Base-by-base conservation (phyloP, 2,888 invertebrate genomes). In the Schizotus pectinicornis region DNA sequence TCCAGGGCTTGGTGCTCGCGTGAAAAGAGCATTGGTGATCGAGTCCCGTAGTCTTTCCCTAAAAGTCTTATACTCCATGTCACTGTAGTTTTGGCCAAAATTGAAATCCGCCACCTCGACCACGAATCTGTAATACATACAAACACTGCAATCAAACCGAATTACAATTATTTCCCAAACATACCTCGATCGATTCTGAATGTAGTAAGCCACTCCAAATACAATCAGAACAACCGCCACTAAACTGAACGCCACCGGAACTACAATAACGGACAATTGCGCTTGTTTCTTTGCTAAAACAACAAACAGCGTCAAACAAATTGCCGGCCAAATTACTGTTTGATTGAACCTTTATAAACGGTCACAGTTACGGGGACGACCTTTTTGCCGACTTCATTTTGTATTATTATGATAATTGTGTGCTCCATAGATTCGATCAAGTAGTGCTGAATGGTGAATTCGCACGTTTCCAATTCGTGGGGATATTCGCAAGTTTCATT, bases 31-130 rank as follows among this genome's bases (percentile, higher is more conserved):
- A 69, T 86, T 85, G 59, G 84, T 80, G 72, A 94, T 85, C 38
- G 93, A 91, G 66, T 94, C 94, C 35, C 88, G 82, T 0, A 95
- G 83, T 38, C 94, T 85, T 74, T 94, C 93, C 47, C 84, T 84
- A 76, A 95, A 94, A 11, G 94, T 92, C 81, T 92, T 94, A 76
- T 93, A 94, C 72, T 94, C 93, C 80, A 92, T 84, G 66, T 93
- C 91, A 9, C 88, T 86, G 66, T 86, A 87, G 73, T 87, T 86
- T 70, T 89, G 90, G 0, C 93, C 92, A 75, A 95, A 95, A 77
- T 95, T 92, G 73, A 95, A 95, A 78, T 95, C 91, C 0, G 95
- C 94, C 8, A 94, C 94, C 83, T 95, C 95, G 41, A 95, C 85
- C 1, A 87, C 88, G 71, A 89, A 89, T 65, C 90, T 90, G 77